Conservation (phyloP, 2,888 invertebrate genomes). For the Rhagonycha lutea region DNA sequence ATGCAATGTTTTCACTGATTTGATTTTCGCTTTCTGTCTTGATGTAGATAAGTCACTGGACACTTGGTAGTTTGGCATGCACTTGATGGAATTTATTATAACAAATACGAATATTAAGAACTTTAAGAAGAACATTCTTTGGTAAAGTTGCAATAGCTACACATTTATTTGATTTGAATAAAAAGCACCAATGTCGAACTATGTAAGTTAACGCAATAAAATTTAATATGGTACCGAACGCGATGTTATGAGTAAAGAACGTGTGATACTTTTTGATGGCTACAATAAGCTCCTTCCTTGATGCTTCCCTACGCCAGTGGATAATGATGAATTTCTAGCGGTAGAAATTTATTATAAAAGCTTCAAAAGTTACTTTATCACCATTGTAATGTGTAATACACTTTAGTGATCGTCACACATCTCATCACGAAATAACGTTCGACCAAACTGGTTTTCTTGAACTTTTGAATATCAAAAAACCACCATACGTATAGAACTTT, state of each 20-base stretch:
- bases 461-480: not conserved
- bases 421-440: not conserved
- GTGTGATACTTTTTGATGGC: slow-evolving; percentile 20
- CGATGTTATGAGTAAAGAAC: slow-evolving; percentile 5
- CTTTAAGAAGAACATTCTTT: slow-evolving; percentile 11
- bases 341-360: not conserved
- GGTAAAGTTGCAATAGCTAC: not conserved
- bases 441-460: not conserved
- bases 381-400: not conserved
- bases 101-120: slow-evolving; percentile 4
- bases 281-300: slow-evolving; percentile 13
- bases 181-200: slow-evolving; percentile 1
- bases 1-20: slow-evolving; percentile 14
- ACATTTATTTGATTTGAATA: not conserved
- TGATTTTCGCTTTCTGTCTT: slow-evolving; percentile 14
- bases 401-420: not conserved
- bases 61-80: slow-evolving; percentile 8
- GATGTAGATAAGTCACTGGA: not conserved
- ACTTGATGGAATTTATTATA: slow-evolving; percentile 6
- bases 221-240: slow-evolving; percentile 6
- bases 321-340: slow-evolving; percentile 9
- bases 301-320: slow-evolving; percentile 11
- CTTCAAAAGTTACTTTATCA: not conserved
- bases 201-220: slow-evolving; percentile 4
- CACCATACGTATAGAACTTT: not conserved